Evolutionary conservation across 1,140 invertebrate species (phyloP), one percentile per base, ranked within the genome.

Genomic region (Chrysopa pallens): DNA sequence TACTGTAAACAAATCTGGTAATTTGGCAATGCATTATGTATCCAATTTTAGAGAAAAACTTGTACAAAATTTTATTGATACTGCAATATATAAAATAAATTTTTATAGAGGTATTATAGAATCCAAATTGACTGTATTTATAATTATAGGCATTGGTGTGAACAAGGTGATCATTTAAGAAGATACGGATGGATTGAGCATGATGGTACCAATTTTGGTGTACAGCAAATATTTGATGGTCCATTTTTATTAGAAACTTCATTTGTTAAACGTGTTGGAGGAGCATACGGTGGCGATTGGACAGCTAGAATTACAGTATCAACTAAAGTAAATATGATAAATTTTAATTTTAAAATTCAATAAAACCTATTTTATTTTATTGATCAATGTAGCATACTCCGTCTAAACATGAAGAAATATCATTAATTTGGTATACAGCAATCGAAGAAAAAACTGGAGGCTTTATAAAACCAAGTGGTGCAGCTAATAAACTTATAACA

Each of bases 151-250:
- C 92, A 97, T 60, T 93, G 84, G 85, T 97, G 93, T 64, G 81
- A 93, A 46, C 86, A 94, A 59, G 73, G 76, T 40, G 90, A 97
- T 59, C 70, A 77, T 50, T 63, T 98, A 14, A 65, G 80, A 11
- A 74, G 70, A 15, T 84, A 80, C 60, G 81, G 83, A 0, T 98
- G 94, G 94, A 58, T 79, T 3, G 73, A 86, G 47, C 93, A 97
- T 59, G 91, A 99, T 65, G 93, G 93, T 0, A 66, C 71, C 17
- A 80, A 73, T 38, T 98, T 97, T 70, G 95, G 94, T 2, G 64
- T 86, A 33, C 94, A 99, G 62, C 73, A 85, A 50, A 87, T 98
- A 43, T 59, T 75, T 11, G 93, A 98, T 56, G 70, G 74, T 9
- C 72, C 76, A 7, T 78, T 84, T 43, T 68, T 71, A 28, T 59